A percentile compares a stretch with the other conserved stretches of the same genome.
phyloP scores from a whole-genome alignment of 2,113 vertebrate genomes.

The Urocolius indicus region DNA sequence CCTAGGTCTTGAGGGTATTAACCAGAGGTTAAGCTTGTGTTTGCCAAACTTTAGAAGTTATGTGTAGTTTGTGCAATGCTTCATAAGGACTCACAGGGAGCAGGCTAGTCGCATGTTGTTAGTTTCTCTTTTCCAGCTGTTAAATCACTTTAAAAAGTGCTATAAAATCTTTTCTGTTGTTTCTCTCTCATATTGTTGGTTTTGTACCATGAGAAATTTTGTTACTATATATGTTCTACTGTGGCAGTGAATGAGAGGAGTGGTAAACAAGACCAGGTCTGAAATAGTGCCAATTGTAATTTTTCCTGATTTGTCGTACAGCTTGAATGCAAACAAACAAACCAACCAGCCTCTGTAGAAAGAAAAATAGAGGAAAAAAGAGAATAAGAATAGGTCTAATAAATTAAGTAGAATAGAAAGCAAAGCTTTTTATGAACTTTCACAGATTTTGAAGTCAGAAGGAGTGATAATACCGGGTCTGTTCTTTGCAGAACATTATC shows the following conservation, averaged over 20 bases:
- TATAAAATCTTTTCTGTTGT: not conserved
- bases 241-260: not conserved
- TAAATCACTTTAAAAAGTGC: not conserved
- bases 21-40: not conserved
- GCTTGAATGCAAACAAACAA: not conserved
- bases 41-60: not conserved
- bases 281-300: not conserved
- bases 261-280: not conserved
- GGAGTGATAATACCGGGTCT: not conserved
- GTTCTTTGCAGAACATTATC: not conserved
- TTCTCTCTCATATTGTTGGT: not conserved
- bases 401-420: not conserved
- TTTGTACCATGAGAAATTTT: not conserved
- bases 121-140: not conserved
- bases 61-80: not conserved
- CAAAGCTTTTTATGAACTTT: not conserved
- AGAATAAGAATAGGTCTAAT: not conserved
- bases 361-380: not conserved
- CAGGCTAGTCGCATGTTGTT: not conserved
- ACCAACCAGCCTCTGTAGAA: fast-evolving
- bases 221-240: not conserved
- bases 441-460: not conserved
- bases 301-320: not conserved
- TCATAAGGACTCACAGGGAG: not conserved
- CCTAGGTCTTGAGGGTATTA: not conserved